Conservation (phyloP, 2,797 vertebrate species). For the Alca torda region DNA sequence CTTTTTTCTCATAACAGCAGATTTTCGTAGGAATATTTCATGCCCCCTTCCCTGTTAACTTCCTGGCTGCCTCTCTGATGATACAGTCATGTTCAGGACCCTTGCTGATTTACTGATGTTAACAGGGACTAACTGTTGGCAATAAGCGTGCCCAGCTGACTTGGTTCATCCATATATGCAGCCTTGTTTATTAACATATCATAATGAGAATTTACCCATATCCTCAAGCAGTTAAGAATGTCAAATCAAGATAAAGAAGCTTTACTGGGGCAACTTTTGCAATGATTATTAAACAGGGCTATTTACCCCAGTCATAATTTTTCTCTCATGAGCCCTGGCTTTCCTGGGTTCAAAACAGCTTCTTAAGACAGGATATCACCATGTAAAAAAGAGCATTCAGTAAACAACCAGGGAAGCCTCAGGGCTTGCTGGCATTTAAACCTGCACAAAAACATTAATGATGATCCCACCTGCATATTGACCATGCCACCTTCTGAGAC, state of each 20-base stretch:
- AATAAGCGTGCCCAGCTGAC: neutral
- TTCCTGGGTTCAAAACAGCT: neutral
- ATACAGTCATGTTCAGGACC: neutral
- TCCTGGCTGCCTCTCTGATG: neutral
- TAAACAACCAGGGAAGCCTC: neutral
- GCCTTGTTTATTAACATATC: neutral
- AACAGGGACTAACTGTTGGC: neutral
- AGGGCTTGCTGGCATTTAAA: neutral
- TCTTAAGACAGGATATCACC: neutral
- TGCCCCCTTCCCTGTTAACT: neutral
- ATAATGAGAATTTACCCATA: neutral
- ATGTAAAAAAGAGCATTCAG: neutral
- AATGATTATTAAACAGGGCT: neutral
- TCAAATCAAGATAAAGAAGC: neutral
- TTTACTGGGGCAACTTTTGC: neutral
- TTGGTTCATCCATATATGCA: neutral
- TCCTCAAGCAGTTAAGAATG: neutral
- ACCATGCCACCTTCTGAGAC: neutral
- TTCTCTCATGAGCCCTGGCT: neutral
- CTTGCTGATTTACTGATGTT: neutral
- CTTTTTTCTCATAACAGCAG: neutral
- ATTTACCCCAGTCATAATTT: neutral
- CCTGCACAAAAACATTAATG: neutral
- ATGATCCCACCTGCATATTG: neutral
- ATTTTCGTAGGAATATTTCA: neutral